phyloP scores from a whole-genome alignment of 2,888 invertebrate species.

The Taenaris catops region DNA sequence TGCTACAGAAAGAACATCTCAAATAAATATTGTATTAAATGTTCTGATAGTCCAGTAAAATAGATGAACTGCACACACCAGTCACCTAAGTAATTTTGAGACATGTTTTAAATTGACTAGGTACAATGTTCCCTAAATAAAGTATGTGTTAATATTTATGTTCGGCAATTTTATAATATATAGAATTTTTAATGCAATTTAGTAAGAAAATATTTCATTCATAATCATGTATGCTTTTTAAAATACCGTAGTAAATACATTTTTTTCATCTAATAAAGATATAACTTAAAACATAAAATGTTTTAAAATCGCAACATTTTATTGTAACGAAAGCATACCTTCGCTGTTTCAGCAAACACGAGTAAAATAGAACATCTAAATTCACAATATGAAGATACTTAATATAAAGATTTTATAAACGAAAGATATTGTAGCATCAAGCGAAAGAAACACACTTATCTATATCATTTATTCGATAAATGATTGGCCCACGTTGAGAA shows the following conservation, averaged over 20 bases:
- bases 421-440: constrained; percentile 25
- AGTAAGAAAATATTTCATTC: constrained; percentile 19
- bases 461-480: constrained; percentile 14
- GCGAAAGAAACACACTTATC: constrained; percentile 21
- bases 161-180: neutral
- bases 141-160: constrained; percentile 8
- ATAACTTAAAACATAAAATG: too few species aligned
- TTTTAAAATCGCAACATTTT: too few species aligned
- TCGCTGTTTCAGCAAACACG: constrained; percentile 6
- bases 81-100: constrained; percentile 11
- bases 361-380: constrained; percentile 16
- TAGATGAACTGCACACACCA: too few species aligned
- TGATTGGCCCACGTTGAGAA: constrained; percentile 15
- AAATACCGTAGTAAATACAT: too few species aligned
- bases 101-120: constrained; percentile 26
- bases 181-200: neutral
- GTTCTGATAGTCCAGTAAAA: too few species aligned
- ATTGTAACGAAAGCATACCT: too few species aligned
- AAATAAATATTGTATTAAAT: too few species aligned
- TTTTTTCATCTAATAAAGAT: too few species aligned
- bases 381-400: constrained; percentile 26
- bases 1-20: too few species aligned
- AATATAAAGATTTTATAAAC: too few species aligned
- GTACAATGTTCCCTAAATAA: constrained; percentile 22
- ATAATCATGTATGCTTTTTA: too few species aligned